phyloP scores from a whole-genome alignment of 2,113 vertebrate species.

The Trogon surrucura region DNA sequence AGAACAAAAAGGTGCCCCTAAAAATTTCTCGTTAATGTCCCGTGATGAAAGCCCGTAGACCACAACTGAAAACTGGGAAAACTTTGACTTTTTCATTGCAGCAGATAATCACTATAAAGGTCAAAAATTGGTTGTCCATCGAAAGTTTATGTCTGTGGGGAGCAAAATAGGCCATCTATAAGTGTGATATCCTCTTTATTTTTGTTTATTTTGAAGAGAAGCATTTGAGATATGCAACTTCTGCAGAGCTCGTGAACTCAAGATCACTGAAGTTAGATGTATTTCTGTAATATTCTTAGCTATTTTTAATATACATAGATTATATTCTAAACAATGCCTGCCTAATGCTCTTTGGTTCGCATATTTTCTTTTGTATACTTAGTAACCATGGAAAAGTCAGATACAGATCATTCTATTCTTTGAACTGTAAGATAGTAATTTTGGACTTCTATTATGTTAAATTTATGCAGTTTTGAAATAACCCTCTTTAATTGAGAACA shows the following conservation, averaged over 20 bases:
- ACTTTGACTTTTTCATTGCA: neutral
- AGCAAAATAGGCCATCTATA: neutral
- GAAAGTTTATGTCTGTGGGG: neutral
- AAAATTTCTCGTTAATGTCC: neutral
- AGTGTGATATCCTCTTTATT: neutral
- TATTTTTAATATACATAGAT: neutral
- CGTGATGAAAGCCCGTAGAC: neutral
- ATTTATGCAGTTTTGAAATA: conserved; percentile 11
- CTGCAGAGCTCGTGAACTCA: neutral
- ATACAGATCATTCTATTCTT: neutral
- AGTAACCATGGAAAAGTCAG: conserved; percentile 7
- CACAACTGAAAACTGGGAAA: neutral
- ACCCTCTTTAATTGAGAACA: neutral
- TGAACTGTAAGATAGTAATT: neutral
- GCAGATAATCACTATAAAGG: neutral
- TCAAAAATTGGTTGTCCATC: neutral
- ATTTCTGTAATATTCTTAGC: neutral
- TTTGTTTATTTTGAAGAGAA: neutral
- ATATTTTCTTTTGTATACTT: neutral
- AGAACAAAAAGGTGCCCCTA: neutral
- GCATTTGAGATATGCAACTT: neutral
- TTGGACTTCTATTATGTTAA: neutral
- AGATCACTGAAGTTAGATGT: neutral
- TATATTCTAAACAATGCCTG: neutral
- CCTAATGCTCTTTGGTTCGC: neutral